Base-by-base conservation (phyloP, 2,888 invertebrate species). In the Caenorhabditis angaria region DNA sequence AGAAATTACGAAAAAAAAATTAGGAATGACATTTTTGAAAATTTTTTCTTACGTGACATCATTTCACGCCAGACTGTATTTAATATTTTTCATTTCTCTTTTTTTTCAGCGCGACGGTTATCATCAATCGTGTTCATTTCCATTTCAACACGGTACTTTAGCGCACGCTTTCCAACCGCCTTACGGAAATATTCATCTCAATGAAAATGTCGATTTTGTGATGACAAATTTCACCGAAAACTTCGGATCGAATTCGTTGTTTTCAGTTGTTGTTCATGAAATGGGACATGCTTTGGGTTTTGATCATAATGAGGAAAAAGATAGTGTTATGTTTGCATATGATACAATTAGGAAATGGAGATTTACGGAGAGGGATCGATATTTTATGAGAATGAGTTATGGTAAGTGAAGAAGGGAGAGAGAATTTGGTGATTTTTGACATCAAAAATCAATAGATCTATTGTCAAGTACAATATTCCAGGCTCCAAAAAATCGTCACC, bases 271-370 rank as follows among this genome's bases (percentile, higher is more conserved):
- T 4, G 69, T 69, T 32, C 74, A 74, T 35, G 74, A 74, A 35
- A 74, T 74, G 69, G 74, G 74, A 27, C 74, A 74, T 51, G 65
- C 74, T 29, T 54, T 74, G 6, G 74, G 74, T 28, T 74, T 74
- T 53, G 58, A 63, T 50, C 74, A 74, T 58, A 69, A 63, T 66
- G 48, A 65, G 14, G 69, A 74, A 10, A 51, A 32, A 12, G 47
- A 66, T 14, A 70, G 69, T 56, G 50, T 74, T 3, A 74, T 74
- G 74, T 74, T 63, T 54, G 74, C 69, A 3, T 69, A 69, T 51
- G 69, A 74, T 28, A 60, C 58, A 10, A 61, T 65, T 1, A 29
- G 74, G 28, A n/a, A 28, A 25, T 74, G 66, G 65, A 47, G 47
- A 27, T 74, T 69, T 47, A 74, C 74, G 22, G 27, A 58, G 2